A percentile compares a stretch with the other conserved stretches of the same genome.
phyloP scores from a whole-genome alignment of 2,888 invertebrate genomes.

The Seladonia tumulorum region DNA sequence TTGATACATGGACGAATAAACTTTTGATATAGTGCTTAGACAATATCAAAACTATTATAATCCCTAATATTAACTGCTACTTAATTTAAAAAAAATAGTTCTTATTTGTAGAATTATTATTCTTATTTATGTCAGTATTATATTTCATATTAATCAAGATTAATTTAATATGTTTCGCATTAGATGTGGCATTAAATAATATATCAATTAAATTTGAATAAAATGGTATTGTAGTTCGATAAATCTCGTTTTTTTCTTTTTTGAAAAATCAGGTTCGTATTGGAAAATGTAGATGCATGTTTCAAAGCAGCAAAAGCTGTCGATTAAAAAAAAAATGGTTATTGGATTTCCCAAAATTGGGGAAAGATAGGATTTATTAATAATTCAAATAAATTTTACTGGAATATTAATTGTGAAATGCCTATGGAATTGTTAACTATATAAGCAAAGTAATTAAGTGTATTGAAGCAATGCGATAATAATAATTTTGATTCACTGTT shows the following conservation, averaged over 20 bases:
- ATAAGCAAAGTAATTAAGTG: background rate
- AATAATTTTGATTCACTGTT: background rate
- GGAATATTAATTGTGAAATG: background rate
- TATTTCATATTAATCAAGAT: background rate
- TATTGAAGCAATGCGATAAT: background rate
- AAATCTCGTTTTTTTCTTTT: background rate
- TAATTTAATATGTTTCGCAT: background rate
- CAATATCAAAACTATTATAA: background rate
- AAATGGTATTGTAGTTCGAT: background rate
- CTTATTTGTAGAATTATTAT: background rate
- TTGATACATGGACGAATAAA: background rate
- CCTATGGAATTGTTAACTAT: background rate
- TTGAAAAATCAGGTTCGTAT: background rate
- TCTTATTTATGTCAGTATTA: background rate
- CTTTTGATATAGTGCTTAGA: background rate
- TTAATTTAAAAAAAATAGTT: background rate
- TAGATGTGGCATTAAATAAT: background rate
- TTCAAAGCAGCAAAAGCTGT: background rate
- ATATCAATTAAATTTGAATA: background rate
- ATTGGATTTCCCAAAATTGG: background rate
- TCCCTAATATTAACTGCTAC: background rate
- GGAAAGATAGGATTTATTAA: background rate
- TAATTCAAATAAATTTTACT: background rate
- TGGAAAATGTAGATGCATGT: background rate
- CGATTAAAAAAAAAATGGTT: background rate